A percentile compares a stretch with the other conserved stretches of the same genome.
phyloP scores from a whole-genome alignment of 1,140 invertebrate species.

The Gonioctena quinquepunctata region DNA sequence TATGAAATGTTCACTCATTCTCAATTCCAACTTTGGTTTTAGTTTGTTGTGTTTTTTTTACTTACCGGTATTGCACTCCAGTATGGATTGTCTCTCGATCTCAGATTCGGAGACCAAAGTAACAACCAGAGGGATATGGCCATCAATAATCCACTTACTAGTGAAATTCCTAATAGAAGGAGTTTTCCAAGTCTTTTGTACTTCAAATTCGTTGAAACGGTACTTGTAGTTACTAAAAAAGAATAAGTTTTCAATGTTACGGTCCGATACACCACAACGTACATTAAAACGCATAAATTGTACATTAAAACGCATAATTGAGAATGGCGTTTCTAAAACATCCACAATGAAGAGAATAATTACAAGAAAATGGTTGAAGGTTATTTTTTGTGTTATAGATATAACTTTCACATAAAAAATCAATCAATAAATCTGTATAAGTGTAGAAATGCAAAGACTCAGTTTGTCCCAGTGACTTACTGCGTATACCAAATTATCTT shows the following conservation, averaged over 20 bases:
- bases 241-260: neutral
- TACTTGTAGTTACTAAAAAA: neutral
- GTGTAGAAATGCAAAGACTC: no score
- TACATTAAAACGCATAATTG: neutral
- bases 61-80: conserved; percentile 15
- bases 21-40: no score
- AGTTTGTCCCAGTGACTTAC: no score
- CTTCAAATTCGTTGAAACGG: neutral
- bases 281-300: neutral
- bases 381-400: neutral
- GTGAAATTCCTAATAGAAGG: neutral
- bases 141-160: neutral
- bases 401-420: neutral
- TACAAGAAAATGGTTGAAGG: neutral
- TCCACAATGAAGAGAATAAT: neutral
- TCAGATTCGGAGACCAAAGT: conserved; percentile 9
- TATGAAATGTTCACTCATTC: no score
- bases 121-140: conserved; percentile 5
- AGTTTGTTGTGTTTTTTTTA: neutral
- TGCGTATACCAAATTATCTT: no score
- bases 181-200: neutral
- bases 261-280: neutral
- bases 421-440: no score
- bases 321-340: neutral
- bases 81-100: conserved; percentile 12